Conservation (phyloP, 2,797 vertebrate species). For the Delichon dasypus region DNA sequence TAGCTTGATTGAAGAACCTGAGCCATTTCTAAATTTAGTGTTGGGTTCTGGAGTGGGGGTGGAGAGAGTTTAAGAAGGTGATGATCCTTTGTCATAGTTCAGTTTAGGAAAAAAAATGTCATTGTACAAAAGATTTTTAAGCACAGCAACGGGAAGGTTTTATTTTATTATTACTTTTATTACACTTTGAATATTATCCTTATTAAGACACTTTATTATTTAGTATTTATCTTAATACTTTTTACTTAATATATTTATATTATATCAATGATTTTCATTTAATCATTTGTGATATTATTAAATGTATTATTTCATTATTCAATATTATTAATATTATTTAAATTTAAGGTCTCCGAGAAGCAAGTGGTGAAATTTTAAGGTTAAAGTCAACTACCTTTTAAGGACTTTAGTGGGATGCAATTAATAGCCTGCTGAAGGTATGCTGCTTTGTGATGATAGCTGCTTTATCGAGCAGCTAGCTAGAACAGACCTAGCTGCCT, state of each 20-base stretch:
- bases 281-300: neutral
- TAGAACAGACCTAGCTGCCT: constrained; percentile 13
- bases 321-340: neutral
- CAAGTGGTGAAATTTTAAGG: constrained; percentile 22
- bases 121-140: neutral
- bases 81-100: neutral
- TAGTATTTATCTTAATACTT: neutral
- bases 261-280: neutral
- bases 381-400: constrained; percentile 25
- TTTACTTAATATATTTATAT: neutral
- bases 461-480: constrained; percentile 4
- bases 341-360: neutral
- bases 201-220: neutral
- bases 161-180: neutral
- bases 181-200: neutral
- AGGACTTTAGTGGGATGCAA: constrained; percentile 34
- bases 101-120: neutral
- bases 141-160: neutral
- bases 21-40: neutral
- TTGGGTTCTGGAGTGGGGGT: neutral
- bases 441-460: constrained; percentile 31
- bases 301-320: neutral
- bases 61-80: neutral
- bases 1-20: neutral
- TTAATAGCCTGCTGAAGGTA: constrained; percentile 47